Conservation (phyloP, 1,140 invertebrate species). For the Drosophila suzukii region DNA sequence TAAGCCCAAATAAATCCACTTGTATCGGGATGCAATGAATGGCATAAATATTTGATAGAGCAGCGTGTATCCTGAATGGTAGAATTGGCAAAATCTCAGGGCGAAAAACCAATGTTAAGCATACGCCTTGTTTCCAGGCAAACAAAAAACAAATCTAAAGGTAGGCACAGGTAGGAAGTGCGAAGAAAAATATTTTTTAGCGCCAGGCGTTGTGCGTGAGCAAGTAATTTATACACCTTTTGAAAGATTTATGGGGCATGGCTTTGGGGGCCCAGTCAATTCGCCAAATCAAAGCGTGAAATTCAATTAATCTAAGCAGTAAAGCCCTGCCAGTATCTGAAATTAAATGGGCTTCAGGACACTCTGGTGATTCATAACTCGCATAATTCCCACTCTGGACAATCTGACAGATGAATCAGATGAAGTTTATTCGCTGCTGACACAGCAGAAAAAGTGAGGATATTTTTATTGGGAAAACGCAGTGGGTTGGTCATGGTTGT, state of each 20-base stretch:
- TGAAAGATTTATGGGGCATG: constrained; percentile 77
- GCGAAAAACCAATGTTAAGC: constrained; percentile 52
- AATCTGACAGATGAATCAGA: constrained; percentile 66
- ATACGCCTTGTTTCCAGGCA: constrained; percentile 64
- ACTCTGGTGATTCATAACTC: constrained; percentile 59
- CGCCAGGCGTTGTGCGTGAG: constrained; percentile 63
- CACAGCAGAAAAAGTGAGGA: constrained; percentile 48
- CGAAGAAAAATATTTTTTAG: constrained; percentile 37
- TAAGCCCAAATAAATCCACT: constrained; percentile 73
- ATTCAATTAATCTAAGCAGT: constrained; percentile 79
- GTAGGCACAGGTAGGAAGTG: constrained; percentile 36
- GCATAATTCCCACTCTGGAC: constrained; percentile 34
- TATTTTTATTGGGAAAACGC: constrained; percentile 10
- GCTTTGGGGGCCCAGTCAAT: constrained; percentile 39
- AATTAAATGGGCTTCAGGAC: constrained; percentile 4
- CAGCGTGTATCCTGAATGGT: constrained; percentile 32
- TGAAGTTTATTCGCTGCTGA: constrained; percentile 45
- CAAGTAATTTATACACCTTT: constrained; percentile 78
- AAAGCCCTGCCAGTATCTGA: constrained; percentile 5
- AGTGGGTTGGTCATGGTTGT: constrained; percentile 28
- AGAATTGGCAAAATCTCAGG: constrained; percentile 44
- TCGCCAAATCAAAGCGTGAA: constrained; percentile 78
- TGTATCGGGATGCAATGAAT: constrained; percentile 71
- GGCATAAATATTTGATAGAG: constrained; percentile 78
- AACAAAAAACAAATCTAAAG: constrained; percentile 10